A percentile compares a stretch with the other conserved stretches of the same genome.
Conservation (phyloP, 2,113 vertebrate genomes). For the Pygoscelis antarcticus region DNA sequence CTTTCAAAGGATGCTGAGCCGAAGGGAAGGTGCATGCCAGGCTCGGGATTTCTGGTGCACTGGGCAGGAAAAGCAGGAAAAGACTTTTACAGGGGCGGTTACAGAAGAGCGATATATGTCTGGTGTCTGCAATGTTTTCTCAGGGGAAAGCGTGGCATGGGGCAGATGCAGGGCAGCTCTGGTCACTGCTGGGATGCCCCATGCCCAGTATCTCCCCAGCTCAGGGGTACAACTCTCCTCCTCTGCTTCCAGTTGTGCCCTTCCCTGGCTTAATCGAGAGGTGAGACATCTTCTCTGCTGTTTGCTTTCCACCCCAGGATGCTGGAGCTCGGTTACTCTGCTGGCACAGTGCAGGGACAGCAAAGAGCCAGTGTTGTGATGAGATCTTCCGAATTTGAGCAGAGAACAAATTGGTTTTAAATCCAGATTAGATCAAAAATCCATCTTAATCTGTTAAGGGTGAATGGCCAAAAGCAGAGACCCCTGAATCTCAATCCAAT, state of each 20-base stretch:
- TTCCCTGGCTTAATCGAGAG: not conserved
- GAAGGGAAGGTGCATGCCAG: not conserved
- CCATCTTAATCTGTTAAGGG: not conserved
- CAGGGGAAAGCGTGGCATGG: not conserved
- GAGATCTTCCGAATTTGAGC: not conserved
- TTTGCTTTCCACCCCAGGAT: not conserved
- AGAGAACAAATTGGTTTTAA: not conserved
- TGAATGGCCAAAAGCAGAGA: not conserved
- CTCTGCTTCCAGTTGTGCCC: not conserved
- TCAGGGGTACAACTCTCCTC: too few species aligned
- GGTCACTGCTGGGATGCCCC: not conserved
- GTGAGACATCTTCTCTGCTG: not conserved
- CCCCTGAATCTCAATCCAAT: not conserved
- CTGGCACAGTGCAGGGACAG: fast-evolving
- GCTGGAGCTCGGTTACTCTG: not conserved
- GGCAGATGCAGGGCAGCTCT: not conserved
- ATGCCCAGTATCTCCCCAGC: too few species aligned
- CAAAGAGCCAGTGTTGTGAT: not conserved
- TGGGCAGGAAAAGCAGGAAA: not conserved
- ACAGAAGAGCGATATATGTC: not conserved
- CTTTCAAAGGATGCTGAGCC: not conserved
- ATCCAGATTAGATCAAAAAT: not conserved
- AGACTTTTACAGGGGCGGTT: not conserved
- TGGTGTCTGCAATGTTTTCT: not conserved
- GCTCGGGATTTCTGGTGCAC: fast-evolving